Evolutionary conservation across 2,113 vertebrate genomes (phyloP), one percentile per base, ranked within the genome.

Genomic region (Hippocampus guttulatus): DNA sequence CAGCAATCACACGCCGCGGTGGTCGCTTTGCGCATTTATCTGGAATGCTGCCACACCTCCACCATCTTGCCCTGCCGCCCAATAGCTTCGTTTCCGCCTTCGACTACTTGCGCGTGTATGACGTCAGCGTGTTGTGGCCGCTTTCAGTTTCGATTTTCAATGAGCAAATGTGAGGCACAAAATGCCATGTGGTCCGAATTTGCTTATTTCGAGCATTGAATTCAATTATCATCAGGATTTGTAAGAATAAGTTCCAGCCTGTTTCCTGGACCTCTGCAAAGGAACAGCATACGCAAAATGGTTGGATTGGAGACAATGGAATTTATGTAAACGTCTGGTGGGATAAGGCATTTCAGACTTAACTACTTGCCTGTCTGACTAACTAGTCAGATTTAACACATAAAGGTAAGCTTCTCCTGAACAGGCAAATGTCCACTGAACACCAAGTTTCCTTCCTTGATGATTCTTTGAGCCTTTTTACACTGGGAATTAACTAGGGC

Each of bases 321-420:
- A 3, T 2, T 30, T 30, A 3, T 30, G 2, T 30, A 3, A 88
- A 85, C 84, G 91, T 82, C 84, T 88, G 83, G 69, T 84, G 79
- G 78, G 70, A 27, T 55, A 40, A 70, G 77, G 78, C 77, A 74
- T 84, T 79, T 75, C 74, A 81, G 78, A 2, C 70, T 76, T 38
- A 72, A 67, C 51, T 67, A 76, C 79, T 80, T 82, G 75, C 86
- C 76, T 81, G 75, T 84, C 77, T 85, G 85, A 30, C 80, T 85
- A 87, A 88, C 76, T 86, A 86, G 74, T 82, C 85, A 82, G 87
- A 88, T 89, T 91, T 82, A 79, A 82, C 87, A 84, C 69, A 76
- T 90, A 83, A 85, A 77, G 78, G 81, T 87, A 83, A 84, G 88
- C 88, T 88, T 84, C 85, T 87, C 86, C 86, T 89, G 86, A 88